phyloP scores from a whole-genome alignment of 1,140 invertebrate species.

The Littorina saxatilis region DNA sequence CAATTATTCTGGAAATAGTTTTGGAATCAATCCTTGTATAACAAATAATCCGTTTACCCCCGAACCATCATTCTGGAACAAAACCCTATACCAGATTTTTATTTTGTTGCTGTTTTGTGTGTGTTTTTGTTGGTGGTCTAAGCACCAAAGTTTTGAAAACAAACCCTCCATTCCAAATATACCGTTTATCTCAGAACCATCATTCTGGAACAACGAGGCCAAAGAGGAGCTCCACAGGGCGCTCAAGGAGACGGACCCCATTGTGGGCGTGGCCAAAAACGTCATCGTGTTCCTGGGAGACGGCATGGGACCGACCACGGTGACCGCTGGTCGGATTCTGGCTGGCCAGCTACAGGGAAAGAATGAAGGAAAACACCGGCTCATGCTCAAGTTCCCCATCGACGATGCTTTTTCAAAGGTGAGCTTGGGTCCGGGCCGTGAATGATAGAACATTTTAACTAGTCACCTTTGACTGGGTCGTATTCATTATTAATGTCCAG shows the following conservation, averaged over 20 bases:
- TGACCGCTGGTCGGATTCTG: constrained; percentile 85
- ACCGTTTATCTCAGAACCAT: constrained; percentile 45
- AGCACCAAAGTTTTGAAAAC: too few relatives aligned
- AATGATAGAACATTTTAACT: neutral
- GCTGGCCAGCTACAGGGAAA: constrained; percentile 79
- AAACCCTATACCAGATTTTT: neutral
- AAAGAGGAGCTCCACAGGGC: constrained; percentile 42
- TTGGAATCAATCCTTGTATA: neutral
- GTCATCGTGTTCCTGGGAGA: constrained; percentile 95
- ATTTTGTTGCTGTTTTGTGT: neutral
- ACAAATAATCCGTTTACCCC: neutral
- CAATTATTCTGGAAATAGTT: too few relatives aligned
- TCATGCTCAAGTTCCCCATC: constrained; percentile 88
- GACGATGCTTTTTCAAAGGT: constrained; percentile 90
- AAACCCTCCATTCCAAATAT: too few relatives aligned
- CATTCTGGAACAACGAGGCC: constrained; percentile 48
- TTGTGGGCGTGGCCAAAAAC: constrained; percentile 83
- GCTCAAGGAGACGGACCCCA: constrained; percentile 32
- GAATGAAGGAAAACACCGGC: constrained; percentile 83
- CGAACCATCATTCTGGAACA: neutral
- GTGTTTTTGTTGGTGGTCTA: constrained; percentile 10
- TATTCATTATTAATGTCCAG: constrained; percentile 88
- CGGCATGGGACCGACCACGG: constrained; percentile 93
- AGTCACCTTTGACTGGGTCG: constrained; percentile 85
- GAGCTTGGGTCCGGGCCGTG: neutral